A percentile compares a stretch with the other conserved stretches of the same genome.
Conservation (phyloP, 92 coral and sea anemone genomes). For the Heliopora coerulea region DNA sequence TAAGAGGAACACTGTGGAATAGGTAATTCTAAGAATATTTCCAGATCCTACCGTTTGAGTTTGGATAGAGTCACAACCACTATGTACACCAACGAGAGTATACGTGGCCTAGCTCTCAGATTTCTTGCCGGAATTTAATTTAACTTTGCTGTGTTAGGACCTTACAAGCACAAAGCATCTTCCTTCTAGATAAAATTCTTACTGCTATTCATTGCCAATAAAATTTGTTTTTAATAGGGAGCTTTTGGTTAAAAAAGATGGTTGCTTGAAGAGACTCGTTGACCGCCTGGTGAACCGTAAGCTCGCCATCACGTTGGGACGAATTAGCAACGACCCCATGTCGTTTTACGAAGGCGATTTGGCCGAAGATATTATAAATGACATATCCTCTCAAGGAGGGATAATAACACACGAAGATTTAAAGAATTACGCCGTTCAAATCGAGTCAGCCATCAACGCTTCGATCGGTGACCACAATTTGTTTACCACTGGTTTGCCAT, state of each 20-base stretch:
- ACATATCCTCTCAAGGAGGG: conserved; percentile 53
- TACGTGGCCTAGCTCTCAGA: too few species aligned
- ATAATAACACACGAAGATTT: conserved; percentile 60
- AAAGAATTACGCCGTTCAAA: conserved; percentile 54
- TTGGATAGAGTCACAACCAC: too few species aligned
- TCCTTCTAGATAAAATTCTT: too few species aligned
- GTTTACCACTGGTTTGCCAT: conserved; percentile 68
- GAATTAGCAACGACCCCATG: conserved; percentile 55
- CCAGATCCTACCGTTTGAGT: too few species aligned
- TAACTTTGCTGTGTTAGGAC: too few species aligned
- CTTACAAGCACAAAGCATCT: too few species aligned
- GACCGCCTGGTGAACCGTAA: conserved; percentile 51
- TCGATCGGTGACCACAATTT: conserved; percentile 40
- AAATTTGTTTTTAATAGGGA: conserved; percentile 53
- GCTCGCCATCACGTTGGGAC: conserved; percentile 62
- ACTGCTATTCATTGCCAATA: too few species aligned
- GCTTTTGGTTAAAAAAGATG: conserved; percentile 51
- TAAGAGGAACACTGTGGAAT: too few species aligned
- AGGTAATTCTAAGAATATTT: too few species aligned
- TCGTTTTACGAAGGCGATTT: conserved; percentile 59
- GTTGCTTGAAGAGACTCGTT: conserved; percentile 55
- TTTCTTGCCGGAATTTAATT: too few species aligned
- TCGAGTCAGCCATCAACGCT: conserved; percentile 42
- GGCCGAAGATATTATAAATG: conserved; percentile 60
- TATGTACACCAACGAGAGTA: too few species aligned